Conservation (phyloP, 2,797 vertebrate species). For the Myotis planiceps region DNA sequence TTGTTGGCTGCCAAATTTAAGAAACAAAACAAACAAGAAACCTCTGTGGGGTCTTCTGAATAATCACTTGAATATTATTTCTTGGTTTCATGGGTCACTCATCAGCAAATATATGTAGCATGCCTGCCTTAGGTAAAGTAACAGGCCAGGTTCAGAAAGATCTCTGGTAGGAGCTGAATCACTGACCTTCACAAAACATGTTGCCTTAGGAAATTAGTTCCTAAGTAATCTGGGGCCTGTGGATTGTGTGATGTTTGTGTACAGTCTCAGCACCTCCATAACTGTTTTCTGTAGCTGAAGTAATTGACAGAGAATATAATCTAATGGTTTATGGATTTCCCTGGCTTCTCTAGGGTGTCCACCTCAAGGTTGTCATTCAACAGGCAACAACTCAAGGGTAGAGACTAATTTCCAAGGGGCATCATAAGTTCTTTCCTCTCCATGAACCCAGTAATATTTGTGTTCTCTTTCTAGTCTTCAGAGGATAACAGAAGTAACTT, state of each 20-base stretch:
- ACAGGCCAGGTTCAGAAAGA: neutral
- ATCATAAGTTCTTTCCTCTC: neutral
- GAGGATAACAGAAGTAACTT: neutral
- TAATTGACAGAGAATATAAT: too few relatives aligned
- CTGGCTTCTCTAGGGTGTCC: too few relatives aligned
- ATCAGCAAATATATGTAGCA: neutral
- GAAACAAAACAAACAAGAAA: neutral
- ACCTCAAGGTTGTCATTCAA: too few relatives aligned
- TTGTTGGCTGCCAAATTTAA: neutral
- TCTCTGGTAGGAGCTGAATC: neutral
- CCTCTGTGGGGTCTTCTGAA: neutral
- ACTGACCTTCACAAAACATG: neutral
- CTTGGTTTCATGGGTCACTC: neutral
- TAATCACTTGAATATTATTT: conserved; percentile 20
- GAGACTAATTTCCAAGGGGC: neutral
- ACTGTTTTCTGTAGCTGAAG: too few relatives aligned
- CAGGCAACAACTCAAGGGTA: too few relatives aligned
- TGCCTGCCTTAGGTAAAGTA: neutral
- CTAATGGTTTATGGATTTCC: too few relatives aligned
- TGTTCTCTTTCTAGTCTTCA: neutral
- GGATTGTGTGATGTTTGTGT: too few relatives aligned
- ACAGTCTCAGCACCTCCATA: too few relatives aligned
- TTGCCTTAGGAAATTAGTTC: neutral
- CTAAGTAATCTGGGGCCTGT: too few relatives aligned
- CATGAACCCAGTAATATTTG: neutral